Conservation (phyloP, 2,113 vertebrate genomes). For the Onychostruthus taczanowskii region DNA sequence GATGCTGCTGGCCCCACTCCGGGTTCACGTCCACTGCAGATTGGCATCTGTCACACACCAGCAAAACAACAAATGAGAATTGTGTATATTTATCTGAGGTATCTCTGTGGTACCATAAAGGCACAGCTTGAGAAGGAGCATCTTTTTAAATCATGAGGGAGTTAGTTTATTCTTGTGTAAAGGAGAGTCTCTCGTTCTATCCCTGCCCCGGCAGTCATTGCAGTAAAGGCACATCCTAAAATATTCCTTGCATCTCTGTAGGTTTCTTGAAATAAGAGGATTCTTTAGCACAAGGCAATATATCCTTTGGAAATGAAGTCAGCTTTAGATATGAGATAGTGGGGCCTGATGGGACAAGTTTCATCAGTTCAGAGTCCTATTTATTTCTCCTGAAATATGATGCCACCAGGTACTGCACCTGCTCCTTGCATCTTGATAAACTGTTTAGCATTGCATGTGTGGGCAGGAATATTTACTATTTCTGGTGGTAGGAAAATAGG, state of each 20-base stretch:
- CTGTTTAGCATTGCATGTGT: neutral
- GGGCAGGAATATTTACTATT: slow-evolving; percentile 8
- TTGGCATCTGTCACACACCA: neutral
- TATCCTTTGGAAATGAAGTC: slow-evolving; percentile 29
- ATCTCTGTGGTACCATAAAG: neutral
- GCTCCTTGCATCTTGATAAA: slow-evolving; percentile 49
- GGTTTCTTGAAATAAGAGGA: neutral
- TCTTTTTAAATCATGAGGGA: neutral
- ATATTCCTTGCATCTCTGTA: neutral
- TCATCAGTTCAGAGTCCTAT: neutral
- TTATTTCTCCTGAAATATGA: slow-evolving; percentile 47
- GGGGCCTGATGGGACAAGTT: neutral
- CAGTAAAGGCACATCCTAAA: neutral
- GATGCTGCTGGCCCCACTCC: neutral
- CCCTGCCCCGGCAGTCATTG: neutral
- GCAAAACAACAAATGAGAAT: neutral
- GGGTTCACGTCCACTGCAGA: neutral
- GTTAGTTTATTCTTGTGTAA: neutral
- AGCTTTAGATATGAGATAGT: neutral
- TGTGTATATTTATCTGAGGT: neutral
- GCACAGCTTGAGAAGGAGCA: neutral
- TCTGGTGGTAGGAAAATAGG: neutral
- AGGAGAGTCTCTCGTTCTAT: neutral
- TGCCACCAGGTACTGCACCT: slow-evolving; percentile 43
- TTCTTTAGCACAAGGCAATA: neutral